Percentiles rank a stretch among this genome's conserved stretches.
Evolutionary conservation across 2,797 vertebrate species (phyloP).

Genomic region (Percopsis omiscomaycus): DNA sequence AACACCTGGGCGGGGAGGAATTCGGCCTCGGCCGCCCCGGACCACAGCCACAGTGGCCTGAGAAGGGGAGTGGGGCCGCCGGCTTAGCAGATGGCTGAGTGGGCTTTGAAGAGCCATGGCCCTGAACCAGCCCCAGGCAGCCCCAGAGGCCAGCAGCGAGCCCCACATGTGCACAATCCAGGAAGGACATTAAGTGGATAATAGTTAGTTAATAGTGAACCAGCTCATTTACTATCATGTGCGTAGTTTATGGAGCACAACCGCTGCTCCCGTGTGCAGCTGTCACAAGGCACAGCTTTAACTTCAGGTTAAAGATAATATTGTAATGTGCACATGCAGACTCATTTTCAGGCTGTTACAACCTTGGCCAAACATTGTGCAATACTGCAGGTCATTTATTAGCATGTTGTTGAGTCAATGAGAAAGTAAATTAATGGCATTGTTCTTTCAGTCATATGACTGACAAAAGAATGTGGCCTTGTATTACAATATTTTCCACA

Average conservation of each 20-base stretch:
- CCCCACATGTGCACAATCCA: constrained; percentile 70
- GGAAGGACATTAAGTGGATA: constrained; percentile 79
- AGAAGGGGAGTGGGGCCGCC: constrained; percentile 38
- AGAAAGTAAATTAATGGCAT: constrained; percentile 50
- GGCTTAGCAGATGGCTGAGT: constrained; percentile 74
- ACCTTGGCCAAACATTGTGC: constrained; percentile 76
- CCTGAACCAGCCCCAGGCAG: constrained; percentile 77
- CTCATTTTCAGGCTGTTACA: constrained; percentile 63
- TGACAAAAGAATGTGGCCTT: constrained; percentile 33
- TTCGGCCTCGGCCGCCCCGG: constrained; percentile 45
- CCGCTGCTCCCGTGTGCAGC: constrained; percentile 59
- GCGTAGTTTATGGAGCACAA: constrained; percentile 80
- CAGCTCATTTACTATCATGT: constrained; percentile 82
- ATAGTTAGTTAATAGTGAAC: constrained; percentile 82
- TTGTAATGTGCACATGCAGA: constrained; percentile 56
- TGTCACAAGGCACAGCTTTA: constrained; percentile 56
- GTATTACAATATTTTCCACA: constrained; percentile 59
- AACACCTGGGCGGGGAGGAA: constrained; percentile 57
- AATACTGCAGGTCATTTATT: constrained; percentile 66
- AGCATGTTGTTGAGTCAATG: constrained; percentile 52
- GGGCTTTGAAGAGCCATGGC: constrained; percentile 75
- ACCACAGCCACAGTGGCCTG: constrained; percentile 28
- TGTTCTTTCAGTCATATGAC: constrained; percentile 64
- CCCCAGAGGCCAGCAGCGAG: constrained; percentile 66
- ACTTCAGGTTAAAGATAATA: constrained; percentile 74